phyloP scores from a whole-genome alignment of 2,797 vertebrate species.

The Pseudotriccus pelzelni region DNA sequence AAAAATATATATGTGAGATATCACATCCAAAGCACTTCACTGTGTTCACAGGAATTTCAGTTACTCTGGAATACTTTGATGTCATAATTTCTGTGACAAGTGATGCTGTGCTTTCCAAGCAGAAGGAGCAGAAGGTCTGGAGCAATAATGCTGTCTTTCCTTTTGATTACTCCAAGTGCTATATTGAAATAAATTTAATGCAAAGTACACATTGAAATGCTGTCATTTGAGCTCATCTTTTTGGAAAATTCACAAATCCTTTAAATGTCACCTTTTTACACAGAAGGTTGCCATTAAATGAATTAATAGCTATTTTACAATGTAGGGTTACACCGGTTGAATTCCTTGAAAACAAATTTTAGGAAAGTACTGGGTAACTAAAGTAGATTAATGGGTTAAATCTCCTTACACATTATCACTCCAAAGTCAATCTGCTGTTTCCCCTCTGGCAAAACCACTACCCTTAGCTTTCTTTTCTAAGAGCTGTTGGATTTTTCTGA shows the following conservation, averaged over 20 bases:
- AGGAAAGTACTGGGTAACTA: neutral
- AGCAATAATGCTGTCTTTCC: slow-evolving; percentile 4
- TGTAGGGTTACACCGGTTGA: neutral
- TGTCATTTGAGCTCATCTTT: neutral
- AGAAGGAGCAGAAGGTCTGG: slow-evolving; percentile 51
- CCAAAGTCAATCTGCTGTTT: neutral
- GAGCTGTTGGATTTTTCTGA: neutral
- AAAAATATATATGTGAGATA: neutral
- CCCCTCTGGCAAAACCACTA: neutral
- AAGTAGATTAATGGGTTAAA: neutral
- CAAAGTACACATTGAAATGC: neutral
- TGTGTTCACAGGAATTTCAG: slow-evolving; percentile 23
- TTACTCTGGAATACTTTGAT: slow-evolving; percentile 47
- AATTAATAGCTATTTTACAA: neutral
- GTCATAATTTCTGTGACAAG: slow-evolving; percentile 51
- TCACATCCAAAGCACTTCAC: neutral
- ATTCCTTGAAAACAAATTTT: neutral
- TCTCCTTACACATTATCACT: neutral
- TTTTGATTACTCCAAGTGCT: slow-evolving; percentile 22
- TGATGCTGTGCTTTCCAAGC: slow-evolving; percentile 14
- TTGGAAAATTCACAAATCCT: neutral
- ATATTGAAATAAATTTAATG: slow-evolving; percentile 23
- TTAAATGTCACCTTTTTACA: neutral
- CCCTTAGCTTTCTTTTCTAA: neutral
- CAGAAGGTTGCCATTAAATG: neutral